A percentile compares a stretch with the other conserved stretches of the same genome.
These are phyloP conservation scores for Beroe ovata DNA, from an alignment of 37 sponge, comb jelly and placozoan species.

Conservation along the genomic window DNA sequence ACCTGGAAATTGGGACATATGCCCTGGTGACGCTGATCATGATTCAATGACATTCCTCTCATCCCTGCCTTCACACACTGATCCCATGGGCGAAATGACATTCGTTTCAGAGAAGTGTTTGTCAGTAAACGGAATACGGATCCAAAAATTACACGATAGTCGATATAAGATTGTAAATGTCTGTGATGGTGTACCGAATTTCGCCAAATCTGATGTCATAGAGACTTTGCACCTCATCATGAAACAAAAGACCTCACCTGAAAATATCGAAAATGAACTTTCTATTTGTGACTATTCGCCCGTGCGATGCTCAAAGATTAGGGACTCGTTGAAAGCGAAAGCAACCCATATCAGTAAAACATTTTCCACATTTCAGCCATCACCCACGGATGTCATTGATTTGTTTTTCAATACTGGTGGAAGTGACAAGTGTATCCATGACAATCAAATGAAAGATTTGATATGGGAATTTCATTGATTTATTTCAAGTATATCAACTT, in stretches of 20 bases:
- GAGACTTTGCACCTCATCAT: conserved; percentile 1
- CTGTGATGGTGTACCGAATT: conserved; percentile 34
- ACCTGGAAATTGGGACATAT: background rate
- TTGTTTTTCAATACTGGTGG: conserved; percentile 14
- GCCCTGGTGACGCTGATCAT: background rate
- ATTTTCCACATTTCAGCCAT: conserved; percentile 30
- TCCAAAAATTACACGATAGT: conserved; percentile 17
- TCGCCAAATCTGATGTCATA: conserved; percentile 3
- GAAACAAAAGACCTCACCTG: background rate
- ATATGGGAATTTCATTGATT: conserved; percentile 23
- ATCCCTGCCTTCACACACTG: background rate
- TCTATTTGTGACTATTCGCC: background rate
- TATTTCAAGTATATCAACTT: background rate
- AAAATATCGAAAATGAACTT: background rate
- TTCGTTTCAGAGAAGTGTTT: background rate
- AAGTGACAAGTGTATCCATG: conserved; percentile 3
- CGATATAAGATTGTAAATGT: background rate
- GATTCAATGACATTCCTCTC: background rate
- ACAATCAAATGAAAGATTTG: background rate
- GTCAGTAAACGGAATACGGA: conserved; percentile 37
- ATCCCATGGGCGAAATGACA: background rate
- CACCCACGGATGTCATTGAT: conserved; percentile 28
- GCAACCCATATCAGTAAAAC: background rate
- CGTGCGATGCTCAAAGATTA: conserved; percentile 18
- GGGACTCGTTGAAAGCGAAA: background rate